These are phyloP conservation scores for Buathra laborator DNA, from an alignment of 2,888 invertebrate species.

Conservation along the genomic window DNA sequence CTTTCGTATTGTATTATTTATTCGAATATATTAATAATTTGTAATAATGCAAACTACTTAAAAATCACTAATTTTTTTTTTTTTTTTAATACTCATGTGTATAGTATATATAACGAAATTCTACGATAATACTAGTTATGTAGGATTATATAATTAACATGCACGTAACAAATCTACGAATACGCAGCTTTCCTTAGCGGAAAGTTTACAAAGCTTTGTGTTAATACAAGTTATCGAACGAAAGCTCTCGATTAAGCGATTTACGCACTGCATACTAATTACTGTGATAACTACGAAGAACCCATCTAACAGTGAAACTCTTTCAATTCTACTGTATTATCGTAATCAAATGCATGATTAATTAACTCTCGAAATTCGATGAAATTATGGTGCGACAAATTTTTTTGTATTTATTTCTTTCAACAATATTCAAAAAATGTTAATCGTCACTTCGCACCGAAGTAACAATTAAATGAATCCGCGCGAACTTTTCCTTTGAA, in stretches of 20 bases:
- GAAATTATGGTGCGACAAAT: background rate
- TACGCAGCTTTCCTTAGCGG: constrained; percentile 28
- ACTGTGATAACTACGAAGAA: constrained; percentile 29
- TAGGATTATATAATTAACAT: constrained; percentile 33
- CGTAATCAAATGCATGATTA: constrained; percentile 21
- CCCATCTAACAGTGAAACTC: background rate
- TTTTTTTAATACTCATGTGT: constrained; percentile 22
- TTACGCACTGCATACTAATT: constrained; percentile 14
- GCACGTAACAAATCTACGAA: constrained; percentile 45
- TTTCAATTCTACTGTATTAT: constrained; percentile 30
- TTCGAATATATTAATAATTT: constrained; percentile 40
- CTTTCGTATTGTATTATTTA: constrained; percentile 20
- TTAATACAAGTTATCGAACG: constrained; percentile 23
- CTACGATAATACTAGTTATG: constrained; percentile 38
- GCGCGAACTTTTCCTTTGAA: background rate
- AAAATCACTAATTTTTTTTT: background rate
- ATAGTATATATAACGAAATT: constrained; percentile 19
- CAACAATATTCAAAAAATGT: background rate
- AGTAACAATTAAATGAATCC: background rate
- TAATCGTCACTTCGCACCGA: too few relatives aligned
- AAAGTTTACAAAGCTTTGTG: constrained; percentile 48
- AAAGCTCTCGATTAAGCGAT: constrained; percentile 49
- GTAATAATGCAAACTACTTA: constrained; percentile 54
- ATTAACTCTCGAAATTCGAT: constrained; percentile 45
- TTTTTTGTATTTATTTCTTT: background rate